Evolutionary conservation across 2,113 vertebrate species (phyloP).

Genomic region (Archocentrus centrarchus): DNA sequence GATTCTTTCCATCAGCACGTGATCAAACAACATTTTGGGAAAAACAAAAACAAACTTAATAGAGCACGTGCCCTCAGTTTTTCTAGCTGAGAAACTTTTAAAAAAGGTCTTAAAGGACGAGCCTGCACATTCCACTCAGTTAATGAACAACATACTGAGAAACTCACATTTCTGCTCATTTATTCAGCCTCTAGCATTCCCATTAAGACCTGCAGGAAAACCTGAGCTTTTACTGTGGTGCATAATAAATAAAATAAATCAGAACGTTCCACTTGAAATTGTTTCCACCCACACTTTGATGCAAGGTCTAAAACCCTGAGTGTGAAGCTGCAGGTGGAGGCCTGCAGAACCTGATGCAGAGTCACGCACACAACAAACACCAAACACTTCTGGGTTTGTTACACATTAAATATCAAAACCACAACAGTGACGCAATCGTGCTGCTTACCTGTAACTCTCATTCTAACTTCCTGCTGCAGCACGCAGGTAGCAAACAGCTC

Average conservation of each 20-base stretch:
- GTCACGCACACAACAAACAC: background rate
- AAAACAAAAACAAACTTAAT: no score
- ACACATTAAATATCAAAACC: rapidly evolving
- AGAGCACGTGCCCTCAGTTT: no score
- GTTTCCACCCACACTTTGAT: rapidly evolving
- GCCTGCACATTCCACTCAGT: background rate
- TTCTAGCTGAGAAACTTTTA: no score
- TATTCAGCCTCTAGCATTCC: background rate
- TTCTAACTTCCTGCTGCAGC: conserved; percentile 63
- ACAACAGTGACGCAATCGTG: background rate
- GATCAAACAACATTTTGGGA: no score
- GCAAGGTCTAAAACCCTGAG: background rate
- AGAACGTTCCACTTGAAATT: background rate
- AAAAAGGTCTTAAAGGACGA: background rate
- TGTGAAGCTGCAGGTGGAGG: conserved; percentile 5
- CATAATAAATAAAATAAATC: background rate
- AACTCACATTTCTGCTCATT: background rate
- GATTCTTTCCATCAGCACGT: background rate
- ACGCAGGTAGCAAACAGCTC: conserved; percentile 56
- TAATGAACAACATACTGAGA: background rate
- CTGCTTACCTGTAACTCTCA: conserved; percentile 77
- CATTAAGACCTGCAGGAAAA: background rate
- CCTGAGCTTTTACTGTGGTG: background rate
- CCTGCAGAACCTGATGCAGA: background rate
- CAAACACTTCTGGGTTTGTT: no score